phyloP scores from a whole-genome alignment of 2,797 vertebrate species.

The Nasua narica region DNA sequence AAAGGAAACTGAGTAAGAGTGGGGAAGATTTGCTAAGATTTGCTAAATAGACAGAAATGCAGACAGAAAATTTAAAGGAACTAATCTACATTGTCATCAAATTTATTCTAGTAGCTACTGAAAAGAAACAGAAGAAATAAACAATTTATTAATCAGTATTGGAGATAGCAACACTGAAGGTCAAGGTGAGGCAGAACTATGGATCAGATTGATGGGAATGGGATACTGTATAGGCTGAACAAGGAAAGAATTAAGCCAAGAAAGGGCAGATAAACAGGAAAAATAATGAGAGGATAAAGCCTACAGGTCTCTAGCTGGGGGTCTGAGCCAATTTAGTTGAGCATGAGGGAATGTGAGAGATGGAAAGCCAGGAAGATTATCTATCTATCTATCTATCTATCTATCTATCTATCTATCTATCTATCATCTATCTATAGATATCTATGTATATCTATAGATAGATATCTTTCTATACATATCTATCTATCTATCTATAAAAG shows the following conservation, averaged over 20 bases:
- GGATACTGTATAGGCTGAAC: fast-evolving
- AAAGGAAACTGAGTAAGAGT: not conserved
- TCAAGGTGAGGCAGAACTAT: not conserved
- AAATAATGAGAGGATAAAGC: not conserved
- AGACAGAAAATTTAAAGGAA: not conserved
- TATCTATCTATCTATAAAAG: not conserved
- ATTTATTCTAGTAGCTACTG: not conserved
- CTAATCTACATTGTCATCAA: not conserved
- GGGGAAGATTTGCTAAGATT: not conserved
- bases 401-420: too few relatives aligned
- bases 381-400: too few relatives aligned
- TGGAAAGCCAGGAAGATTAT: not conserved
- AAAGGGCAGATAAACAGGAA: not conserved
- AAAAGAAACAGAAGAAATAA: not conserved
- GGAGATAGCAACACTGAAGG: not conserved
- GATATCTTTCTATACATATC: too few relatives aligned
- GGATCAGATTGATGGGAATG: not conserved
- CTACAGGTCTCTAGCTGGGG: not conserved
- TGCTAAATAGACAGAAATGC: not conserved
- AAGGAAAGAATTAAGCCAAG: not conserved
- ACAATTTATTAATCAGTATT: not conserved
- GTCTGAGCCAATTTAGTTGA: not conserved
- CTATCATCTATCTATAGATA: too few relatives aligned
- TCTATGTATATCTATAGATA: too few relatives aligned
- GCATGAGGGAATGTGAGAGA: not conserved